phyloP scores from a whole-genome alignment of 1,140 invertebrate species.

The Latrodectus geometricus region DNA sequence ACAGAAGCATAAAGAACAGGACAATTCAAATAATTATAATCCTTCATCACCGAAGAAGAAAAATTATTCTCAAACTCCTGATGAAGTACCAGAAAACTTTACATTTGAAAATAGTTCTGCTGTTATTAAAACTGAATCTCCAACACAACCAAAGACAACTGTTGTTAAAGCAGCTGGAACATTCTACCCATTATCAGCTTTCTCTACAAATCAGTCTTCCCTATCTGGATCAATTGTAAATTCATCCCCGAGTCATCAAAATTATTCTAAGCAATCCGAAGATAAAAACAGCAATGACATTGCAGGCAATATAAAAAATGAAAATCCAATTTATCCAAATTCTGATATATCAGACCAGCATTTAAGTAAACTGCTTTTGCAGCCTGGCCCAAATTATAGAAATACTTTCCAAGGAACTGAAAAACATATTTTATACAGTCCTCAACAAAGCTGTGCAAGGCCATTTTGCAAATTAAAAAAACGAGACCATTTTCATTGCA shows the following conservation, averaged over 20 bases:
- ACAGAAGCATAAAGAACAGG: slow-evolving; percentile 70
- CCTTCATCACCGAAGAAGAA: slow-evolving; percentile 57
- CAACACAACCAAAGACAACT: slow-evolving; percentile 58
- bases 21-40: slow-evolving; percentile 8
- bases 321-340: slow-evolving; percentile 40
- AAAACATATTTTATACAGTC: slow-evolving; percentile 68
- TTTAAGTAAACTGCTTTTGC: slow-evolving; percentile 68
- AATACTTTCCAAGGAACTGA: slow-evolving; percentile 67
- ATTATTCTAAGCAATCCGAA: slow-evolving; percentile 39
- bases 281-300: slow-evolving; percentile 54
- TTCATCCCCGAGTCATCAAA: slow-evolving; percentile 29
- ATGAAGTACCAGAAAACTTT: slow-evolving; percentile 53
- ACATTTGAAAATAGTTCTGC: slow-evolving; percentile 23
- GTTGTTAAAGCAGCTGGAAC: slow-evolving; percentile 93
- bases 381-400: slow-evolving; percentile 66
- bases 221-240: slow-evolving; percentile 49
- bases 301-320: slow-evolving; percentile 39
- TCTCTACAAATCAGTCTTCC: slow-evolving; percentile 53
- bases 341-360: slow-evolving; percentile 53
- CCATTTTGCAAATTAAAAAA: slow-evolving; percentile 89
- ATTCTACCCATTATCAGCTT: slow-evolving; percentile 85
- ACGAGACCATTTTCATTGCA: slow-evolving; percentile 87
- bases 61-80: slow-evolving; percentile 23
- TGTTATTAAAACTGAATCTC: slow-evolving; percentile 51
- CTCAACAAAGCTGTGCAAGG: slow-evolving; percentile 79